These are phyloP conservation scores for Emydoidea blandingii DNA, from an alignment of 2,797 vertebrate species.

Conservation along the genomic window DNA sequence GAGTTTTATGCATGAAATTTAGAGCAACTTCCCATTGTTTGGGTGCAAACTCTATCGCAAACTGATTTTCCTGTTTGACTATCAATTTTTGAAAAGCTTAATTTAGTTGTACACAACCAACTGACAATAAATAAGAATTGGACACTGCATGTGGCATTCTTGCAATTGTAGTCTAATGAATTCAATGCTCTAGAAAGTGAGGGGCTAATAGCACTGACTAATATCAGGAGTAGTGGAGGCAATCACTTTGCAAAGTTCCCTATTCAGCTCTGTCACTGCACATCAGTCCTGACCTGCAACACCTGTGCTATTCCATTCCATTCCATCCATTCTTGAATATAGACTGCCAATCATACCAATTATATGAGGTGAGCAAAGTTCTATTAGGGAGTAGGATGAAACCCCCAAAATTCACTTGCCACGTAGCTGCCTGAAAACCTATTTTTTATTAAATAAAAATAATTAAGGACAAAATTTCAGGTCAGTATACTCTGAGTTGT, in stretches of 20 bases:
- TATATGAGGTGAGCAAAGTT: constrained; percentile 11
- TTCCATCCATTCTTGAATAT: fast-evolving
- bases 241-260: constrained; percentile 32
- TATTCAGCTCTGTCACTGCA: constrained; percentile 47
- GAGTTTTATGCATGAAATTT: constrained; percentile 39
- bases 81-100: constrained; percentile 41
- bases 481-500: not conserved
- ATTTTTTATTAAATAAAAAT: not conserved
- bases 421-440: not conserved
- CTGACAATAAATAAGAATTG: constrained; percentile 53
- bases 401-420: not conserved
- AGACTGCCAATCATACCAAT: fast-evolving
- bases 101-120: constrained; percentile 39
- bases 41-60: not conserved
- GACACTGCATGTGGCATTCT: constrained; percentile 11
- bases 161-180: constrained; percentile 37
- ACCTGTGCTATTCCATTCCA: constrained; percentile 36
- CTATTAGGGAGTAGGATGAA: not conserved
- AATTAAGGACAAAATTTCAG: not conserved
- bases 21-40: not conserved
- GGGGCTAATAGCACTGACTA: constrained; percentile 34
- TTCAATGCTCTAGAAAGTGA: constrained; percentile 39
- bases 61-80: constrained; percentile 29
- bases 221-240: constrained; percentile 35
- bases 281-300: constrained; percentile 61